These are phyloP conservation scores for Diceros bicornis DNA, from an alignment of 2,797 vertebrate species.

Conservation along the genomic window DNA sequence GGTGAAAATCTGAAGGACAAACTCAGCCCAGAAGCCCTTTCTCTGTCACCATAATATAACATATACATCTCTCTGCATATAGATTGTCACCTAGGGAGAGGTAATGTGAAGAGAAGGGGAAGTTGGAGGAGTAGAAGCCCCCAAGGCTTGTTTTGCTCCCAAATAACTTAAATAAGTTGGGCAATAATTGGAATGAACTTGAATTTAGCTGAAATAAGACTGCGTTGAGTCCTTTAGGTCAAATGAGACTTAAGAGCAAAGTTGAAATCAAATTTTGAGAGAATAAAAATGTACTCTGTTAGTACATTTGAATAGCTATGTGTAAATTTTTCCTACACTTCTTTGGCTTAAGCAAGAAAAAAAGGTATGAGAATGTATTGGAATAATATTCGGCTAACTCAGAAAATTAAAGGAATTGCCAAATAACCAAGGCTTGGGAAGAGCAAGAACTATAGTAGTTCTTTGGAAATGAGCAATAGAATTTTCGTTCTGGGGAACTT, in stretches of 20 bases:
- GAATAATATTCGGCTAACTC: not conserved
- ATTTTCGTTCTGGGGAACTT: not conserved
- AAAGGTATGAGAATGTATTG: not conserved
- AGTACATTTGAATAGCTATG: not conserved
- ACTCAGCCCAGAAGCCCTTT: not conserved
- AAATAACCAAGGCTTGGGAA: not conserved
- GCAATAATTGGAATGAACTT: not conserved
- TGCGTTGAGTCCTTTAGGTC: not conserved
- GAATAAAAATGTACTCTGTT: not conserved
- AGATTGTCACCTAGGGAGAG: not conserved
- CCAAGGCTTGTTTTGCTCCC: not conserved
- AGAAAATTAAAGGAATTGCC: not conserved
- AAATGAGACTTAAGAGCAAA: not conserved
- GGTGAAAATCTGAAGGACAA: not conserved
- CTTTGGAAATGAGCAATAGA: not conserved
- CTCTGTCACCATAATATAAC: not conserved
- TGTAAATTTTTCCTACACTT: not conserved
- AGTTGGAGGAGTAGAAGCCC: not conserved
- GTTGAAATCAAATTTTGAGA: not conserved
- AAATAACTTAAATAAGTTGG: not conserved
- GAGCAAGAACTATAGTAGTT: not conserved
- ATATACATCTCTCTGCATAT: not conserved
- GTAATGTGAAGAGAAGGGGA: not conserved
- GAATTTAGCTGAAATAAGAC: not conserved
- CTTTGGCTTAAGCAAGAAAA: not conserved